Evolutionary conservation across 2,888 invertebrate genomes (phyloP).

Genomic region (Gastrophysa polygoni): DNA sequence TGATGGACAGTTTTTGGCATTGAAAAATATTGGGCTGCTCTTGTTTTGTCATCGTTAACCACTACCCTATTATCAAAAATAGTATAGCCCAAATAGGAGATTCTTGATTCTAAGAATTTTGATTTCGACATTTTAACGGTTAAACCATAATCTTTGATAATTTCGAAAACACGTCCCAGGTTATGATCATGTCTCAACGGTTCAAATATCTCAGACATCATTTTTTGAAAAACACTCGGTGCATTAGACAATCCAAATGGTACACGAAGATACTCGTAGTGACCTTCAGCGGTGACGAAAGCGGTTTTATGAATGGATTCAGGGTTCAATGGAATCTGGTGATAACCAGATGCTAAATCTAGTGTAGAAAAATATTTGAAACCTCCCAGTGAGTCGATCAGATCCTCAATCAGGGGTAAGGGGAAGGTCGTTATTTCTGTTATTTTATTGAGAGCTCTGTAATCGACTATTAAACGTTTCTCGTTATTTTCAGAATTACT

Average conservation of each 20-base stretch:
- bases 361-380: slow-evolving; percentile 34
- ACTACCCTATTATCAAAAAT: slow-evolving; percentile 6
- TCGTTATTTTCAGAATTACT: slow-evolving; percentile 20
- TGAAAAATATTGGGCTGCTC: slow-evolving; percentile 20
- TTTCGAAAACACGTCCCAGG: not conserved
- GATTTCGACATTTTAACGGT: not conserved
- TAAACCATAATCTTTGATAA: slow-evolving; percentile 1
- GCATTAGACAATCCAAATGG: slow-evolving; percentile 19
- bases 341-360: slow-evolving; percentile 39
- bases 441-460: slow-evolving; percentile 27
- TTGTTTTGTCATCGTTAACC: slow-evolving; percentile 8
- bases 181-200: not conserved
- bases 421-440: slow-evolving; percentile 21
- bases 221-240: slow-evolving; percentile 27
- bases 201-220: slow-evolving; percentile 26
- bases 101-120: not conserved
- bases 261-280: slow-evolving; percentile 14
- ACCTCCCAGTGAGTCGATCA: slow-evolving; percentile 33
- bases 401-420: slow-evolving; percentile 28
- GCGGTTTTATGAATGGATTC: slow-evolving; percentile 27
- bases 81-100: slow-evolving; percentile 8
- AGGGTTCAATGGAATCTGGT: slow-evolving; percentile 41
- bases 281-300: slow-evolving; percentile 41
- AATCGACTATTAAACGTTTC: slow-evolving; percentile 26
- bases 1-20: slow-evolving; percentile 25